These are phyloP conservation scores for Propithecus coquereli DNA, from an alignment of 2,113 vertebrate genomes.

Conservation along the genomic window DNA sequence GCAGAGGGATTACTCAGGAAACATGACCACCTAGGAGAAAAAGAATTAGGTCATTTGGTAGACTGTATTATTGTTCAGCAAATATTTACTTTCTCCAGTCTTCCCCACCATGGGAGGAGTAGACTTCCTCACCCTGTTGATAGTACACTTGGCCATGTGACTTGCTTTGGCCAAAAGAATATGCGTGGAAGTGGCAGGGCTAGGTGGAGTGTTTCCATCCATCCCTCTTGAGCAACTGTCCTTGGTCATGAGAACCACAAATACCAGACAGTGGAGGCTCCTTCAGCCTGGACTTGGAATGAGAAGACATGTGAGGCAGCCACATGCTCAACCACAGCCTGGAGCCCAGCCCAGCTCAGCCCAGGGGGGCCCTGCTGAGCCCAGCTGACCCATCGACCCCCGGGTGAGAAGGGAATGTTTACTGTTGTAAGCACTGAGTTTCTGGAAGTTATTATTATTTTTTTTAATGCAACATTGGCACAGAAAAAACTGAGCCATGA, in stretches of 20 bases:
- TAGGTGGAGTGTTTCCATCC: neutral
- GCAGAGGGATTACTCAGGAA: neutral
- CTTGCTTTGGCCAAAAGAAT: neutral
- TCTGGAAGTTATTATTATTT: neutral
- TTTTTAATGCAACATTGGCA: neutral
- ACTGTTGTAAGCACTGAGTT: neutral
- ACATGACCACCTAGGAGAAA: neutral
- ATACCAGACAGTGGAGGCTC: neutral
- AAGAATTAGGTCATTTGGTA: neutral
- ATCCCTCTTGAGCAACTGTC: constrained; percentile 18
- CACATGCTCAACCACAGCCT: neutral
- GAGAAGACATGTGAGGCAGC: neutral
- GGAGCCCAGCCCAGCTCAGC: neutral
- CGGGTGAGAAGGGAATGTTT: neutral
- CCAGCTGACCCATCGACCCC: neutral
- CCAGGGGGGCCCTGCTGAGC: neutral
- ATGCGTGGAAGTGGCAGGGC: neutral
- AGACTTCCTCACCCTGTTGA: constrained; percentile 52
- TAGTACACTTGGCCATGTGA: constrained; percentile 28
- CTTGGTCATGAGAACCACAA: neutral
- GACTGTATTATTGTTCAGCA: constrained; percentile 39
- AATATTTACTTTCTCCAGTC: constrained; percentile 50
- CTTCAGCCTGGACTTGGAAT: neutral
- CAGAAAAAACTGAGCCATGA: neutral
- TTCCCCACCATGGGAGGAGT: neutral